Evolutionary conservation across 2,113 vertebrate species (phyloP), one percentile per base, ranked within the genome.

Genomic region (Prinia subflava): DNA sequence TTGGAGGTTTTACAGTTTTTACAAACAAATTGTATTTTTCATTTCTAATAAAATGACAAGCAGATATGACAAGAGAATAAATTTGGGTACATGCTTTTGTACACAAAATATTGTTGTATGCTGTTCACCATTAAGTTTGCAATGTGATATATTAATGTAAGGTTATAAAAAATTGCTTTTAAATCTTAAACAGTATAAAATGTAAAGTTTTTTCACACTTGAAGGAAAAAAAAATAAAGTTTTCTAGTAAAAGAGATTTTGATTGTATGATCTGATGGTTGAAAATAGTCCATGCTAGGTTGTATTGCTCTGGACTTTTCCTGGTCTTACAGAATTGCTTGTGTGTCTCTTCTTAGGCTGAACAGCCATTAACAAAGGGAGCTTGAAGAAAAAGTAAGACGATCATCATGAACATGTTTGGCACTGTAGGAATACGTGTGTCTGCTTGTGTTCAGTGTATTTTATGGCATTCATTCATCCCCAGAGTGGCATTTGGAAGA

Each of bases 211-310:
- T 60, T 60, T 87, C 92, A 41, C 71, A 56, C 30, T 93, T 71
- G 76, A 86, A 84, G 31, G 42, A 80, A 86, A 90, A 62, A 62
- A 57, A 87, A 97, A 95, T 95, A 97, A 97, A 97, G 68, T 95
- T 93, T 97, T 97, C 78, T 94, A 95, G 53, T 84, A 84, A 93
- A 96, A 95, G 35, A 83, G 8, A 35, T 18, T 44, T 33, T 41
- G 23, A 39, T 35, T 87, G 22, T n/a, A 4, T 79, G 22, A 7
- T 71, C 47, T 81, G 49, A 31, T 56, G 47, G 13, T 49, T 87
- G 76, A 63, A 80, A 71, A 57, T 59, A 33, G 10, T 30, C 49
- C n/a, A 18, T 7, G 23, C 2, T 18, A 31, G 27, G 13, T 64
- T 0, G 0, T 41, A 11, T 1, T 25, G 27, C 56, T 88, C 55